Evolutionary conservation across 2,888 invertebrate genomes (phyloP).

Genomic region (Tromatobia lineatoria): DNA sequence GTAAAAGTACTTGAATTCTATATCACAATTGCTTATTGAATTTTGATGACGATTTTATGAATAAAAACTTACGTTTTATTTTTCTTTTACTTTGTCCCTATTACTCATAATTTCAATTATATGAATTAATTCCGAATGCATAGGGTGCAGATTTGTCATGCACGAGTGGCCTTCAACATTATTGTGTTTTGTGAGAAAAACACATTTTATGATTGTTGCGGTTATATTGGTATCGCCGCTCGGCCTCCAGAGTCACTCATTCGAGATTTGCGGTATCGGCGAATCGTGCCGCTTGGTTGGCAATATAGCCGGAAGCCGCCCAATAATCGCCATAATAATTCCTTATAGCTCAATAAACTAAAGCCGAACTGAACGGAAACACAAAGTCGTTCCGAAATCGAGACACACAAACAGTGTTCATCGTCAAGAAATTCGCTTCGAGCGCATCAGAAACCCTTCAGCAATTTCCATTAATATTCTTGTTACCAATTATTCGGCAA

Average conservation of each 20-base stretch:
- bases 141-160: not conserved
- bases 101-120: not conserved
- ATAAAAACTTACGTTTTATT: too few relatives aligned
- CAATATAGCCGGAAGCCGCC: not conserved
- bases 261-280: constrained; percentile 37
- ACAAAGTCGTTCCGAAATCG: constrained; percentile 17
- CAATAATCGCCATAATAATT: constrained; percentile 29
- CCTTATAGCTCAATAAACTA: constrained; percentile 18
- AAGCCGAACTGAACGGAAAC: constrained; percentile 8
- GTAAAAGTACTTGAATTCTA: too few relatives aligned
- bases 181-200: not conserved
- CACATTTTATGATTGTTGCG: constrained; percentile 24
- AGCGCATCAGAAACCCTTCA: constrained; percentile 7
- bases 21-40: too few relatives aligned
- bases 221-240: constrained; percentile 19
- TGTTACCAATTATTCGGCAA: not conserved
- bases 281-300: constrained; percentile 30
- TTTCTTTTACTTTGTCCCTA: not conserved
- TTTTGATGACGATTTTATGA: too few relatives aligned
- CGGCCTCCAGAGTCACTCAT: constrained; percentile 15
- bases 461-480: not conserved
- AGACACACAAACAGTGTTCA: not conserved
- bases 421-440: not conserved
- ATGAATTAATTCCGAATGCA: not conserved
- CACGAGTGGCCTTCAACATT: not conserved